Conservation (phyloP, 1,140 invertebrate genomes). For the Carcinoscorpius rotundicauda region DNA sequence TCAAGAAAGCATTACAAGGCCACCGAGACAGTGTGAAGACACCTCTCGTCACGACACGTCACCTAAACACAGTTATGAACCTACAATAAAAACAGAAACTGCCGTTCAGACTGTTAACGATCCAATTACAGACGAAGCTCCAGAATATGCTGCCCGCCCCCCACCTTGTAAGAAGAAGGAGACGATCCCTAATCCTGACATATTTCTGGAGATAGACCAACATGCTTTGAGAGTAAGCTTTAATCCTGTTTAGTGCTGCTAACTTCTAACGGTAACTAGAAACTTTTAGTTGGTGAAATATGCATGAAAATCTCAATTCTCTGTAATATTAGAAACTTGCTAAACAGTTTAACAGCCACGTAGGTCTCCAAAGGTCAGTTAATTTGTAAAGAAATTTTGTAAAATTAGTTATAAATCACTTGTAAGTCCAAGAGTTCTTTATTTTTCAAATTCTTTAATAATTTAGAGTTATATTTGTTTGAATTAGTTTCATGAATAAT, state of each 20-base stretch:
- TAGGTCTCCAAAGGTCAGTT: too few relatives aligned
- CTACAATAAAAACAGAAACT: constrained; percentile 16
- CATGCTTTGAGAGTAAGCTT: constrained; percentile 21
- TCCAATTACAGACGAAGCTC: constrained; percentile 28
- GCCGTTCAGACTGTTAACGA: constrained; percentile 29
- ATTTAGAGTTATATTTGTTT: too few relatives aligned
- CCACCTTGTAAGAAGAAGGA: constrained; percentile 27
- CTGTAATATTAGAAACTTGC: too few relatives aligned
- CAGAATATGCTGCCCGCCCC: constrained; percentile 29
- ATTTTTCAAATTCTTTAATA: too few relatives aligned
- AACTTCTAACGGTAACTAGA: too few relatives aligned
- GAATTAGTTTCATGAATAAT: too few relatives aligned
- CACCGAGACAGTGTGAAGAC: constrained; percentile 18
- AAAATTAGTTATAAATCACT: too few relatives aligned
- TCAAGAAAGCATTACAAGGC: constrained; percentile 18
- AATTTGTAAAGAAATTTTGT: too few relatives aligned
- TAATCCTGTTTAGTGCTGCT: not conserved
- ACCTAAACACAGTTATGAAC: constrained; percentile 5
- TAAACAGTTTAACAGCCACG: too few relatives aligned
- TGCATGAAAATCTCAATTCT: too few relatives aligned
- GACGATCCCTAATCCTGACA: constrained; percentile 23
- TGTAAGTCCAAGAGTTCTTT: too few relatives aligned
- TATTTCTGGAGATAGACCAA: constrained; percentile 24
- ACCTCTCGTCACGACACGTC: not conserved
- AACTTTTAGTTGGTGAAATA: too few relatives aligned